A percentile compares a stretch with the other conserved stretches of the same genome.
Evolutionary conservation across 1,140 invertebrate species (phyloP).

Genomic region (Nasonia longicornis): DNA sequence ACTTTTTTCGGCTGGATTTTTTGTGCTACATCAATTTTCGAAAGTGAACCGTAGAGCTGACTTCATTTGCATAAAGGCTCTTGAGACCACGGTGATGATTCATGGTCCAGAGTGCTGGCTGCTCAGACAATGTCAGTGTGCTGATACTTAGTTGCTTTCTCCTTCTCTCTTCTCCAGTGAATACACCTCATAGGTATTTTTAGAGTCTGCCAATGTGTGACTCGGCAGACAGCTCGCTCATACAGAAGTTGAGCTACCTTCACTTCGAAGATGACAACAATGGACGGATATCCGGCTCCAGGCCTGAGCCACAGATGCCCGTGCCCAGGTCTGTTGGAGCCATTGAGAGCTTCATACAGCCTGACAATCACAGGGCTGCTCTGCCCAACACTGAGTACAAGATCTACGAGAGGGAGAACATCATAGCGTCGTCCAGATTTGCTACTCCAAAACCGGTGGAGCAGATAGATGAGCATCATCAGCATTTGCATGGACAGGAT

Average conservation of each 20-base stretch:
- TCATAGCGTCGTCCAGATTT: slow-evolving; percentile 81
- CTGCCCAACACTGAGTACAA: slow-evolving; percentile 69
- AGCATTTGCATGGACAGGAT: slow-evolving; percentile 51
- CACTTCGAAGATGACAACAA: slow-evolving; percentile 62
- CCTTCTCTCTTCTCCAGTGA: background rate
- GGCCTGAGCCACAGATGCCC: slow-evolving; percentile 65
- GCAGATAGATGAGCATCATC: slow-evolving; percentile 60
- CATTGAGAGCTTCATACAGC: slow-evolving; percentile 71
- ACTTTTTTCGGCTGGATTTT: background rate
- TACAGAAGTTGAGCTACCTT: slow-evolving; percentile 67
- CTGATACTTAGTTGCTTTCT: slow-evolving; percentile 2
- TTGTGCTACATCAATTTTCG: background rate
- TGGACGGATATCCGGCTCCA: slow-evolving; percentile 54
- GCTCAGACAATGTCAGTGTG: slow-evolving; percentile 20
- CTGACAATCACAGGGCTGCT: slow-evolving; percentile 54
- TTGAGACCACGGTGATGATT: slow-evolving; percentile 21
- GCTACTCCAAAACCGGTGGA: slow-evolving; percentile 81
- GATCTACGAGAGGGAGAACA: slow-evolving; percentile 74
- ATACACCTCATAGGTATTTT: slow-evolving; percentile 23
- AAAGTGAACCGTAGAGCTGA: background rate
- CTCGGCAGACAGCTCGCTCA: slow-evolving; percentile 63
- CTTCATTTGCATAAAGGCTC: background rate
- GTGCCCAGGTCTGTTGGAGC: slow-evolving; percentile 64
- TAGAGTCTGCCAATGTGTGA: slow-evolving; percentile 64
- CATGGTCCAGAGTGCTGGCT: slow-evolving; percentile 25